These are phyloP conservation scores for Hypolimnas misippus DNA, from an alignment of 2,888 invertebrate genomes.

Conservation along the genomic window DNA sequence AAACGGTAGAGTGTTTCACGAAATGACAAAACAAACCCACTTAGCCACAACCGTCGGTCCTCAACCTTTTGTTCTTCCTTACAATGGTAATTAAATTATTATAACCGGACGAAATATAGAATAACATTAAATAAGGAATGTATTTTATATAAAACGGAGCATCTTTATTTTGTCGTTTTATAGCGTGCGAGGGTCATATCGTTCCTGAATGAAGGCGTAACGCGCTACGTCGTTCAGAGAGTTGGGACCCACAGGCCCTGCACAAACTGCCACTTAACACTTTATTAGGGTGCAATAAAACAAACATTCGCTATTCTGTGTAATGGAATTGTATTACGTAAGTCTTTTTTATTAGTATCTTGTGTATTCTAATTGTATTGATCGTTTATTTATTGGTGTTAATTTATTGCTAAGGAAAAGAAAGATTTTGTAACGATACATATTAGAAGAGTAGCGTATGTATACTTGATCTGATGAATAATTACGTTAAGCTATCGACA, in stretches of 20 bases:
- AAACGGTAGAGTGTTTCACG: not conserved
- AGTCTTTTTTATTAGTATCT: conserved; percentile 3
- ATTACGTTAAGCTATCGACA: too few species aligned
- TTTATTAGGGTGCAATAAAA: conserved; percentile 50
- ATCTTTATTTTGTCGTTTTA: conserved; percentile 48
- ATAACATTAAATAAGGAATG: conserved; percentile 23
- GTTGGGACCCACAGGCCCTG: conserved; percentile 49
- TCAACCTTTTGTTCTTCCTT: conserved; percentile 1
- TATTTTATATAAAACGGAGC: conserved; percentile 33
- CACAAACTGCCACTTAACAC: conserved; percentile 55
- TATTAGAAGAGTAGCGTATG: too few species aligned
- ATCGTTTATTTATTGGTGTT: not conserved
- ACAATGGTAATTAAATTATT: conserved; percentile 17
- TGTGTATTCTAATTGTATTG: conserved; percentile 11
- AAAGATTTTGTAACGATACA: not conserved
- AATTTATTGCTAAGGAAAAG: not conserved
- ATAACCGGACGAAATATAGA: conserved; percentile 10
- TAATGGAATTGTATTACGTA: conserved; percentile 24
- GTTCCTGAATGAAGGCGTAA: conserved; percentile 40
- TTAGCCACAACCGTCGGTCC: not conserved
- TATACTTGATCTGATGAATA: too few species aligned
- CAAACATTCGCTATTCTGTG: conserved; percentile 26
- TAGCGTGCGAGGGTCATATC: conserved; percentile 44
- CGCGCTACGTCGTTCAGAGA: conserved; percentile 44
- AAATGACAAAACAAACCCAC: not conserved